A percentile compares a stretch with the other conserved stretches of the same genome.
Evolutionary conservation across 2,113 vertebrate genomes (phyloP).

Genomic region (Takifugu bimaculatus): DNA sequence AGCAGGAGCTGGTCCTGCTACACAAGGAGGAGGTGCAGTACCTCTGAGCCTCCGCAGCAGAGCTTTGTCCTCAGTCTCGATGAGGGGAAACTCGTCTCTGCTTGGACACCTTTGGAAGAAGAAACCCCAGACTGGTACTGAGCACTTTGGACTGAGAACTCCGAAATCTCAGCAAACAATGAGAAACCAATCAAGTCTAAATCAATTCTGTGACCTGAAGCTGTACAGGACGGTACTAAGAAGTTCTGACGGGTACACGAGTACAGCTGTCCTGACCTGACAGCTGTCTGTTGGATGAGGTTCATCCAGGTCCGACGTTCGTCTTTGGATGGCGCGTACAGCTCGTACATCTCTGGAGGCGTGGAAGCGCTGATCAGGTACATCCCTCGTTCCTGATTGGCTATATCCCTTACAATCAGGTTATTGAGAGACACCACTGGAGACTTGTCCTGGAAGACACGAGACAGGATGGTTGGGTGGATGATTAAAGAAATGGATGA

Average conservation of each 20-base stretch:
- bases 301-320: slow-evolving; percentile 88
- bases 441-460: slow-evolving; percentile 82
- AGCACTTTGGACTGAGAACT: background rate
- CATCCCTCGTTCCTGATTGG: slow-evolving; percentile 95
- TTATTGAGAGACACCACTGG: slow-evolving; percentile 85
- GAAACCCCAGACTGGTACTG: background rate
- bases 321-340: slow-evolving; percentile 82
- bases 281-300: slow-evolving; percentile 82
- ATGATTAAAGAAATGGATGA: no score
- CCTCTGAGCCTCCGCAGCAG: slow-evolving; percentile 83
- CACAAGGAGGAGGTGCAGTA: slow-evolving; percentile 37
- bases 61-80: slow-evolving; percentile 89
- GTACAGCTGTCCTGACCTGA: slow-evolving; percentile 64
- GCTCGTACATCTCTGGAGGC: slow-evolving; percentile 92
- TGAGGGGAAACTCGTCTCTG: slow-evolving; percentile 87
- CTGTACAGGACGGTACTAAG: background rate
- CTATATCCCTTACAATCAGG: slow-evolving; percentile 90
- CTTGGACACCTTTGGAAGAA: slow-evolving; percentile 79
- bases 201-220: no score
- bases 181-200: no score
- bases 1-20: background rate
- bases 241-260: background rate
- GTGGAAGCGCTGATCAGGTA: slow-evolving; percentile 85
- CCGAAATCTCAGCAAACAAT: no score
- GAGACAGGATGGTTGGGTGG: background rate